Evolutionary conservation across 2,888 invertebrate species (phyloP).

Genomic region (Chrysopilus asiliformis): DNA sequence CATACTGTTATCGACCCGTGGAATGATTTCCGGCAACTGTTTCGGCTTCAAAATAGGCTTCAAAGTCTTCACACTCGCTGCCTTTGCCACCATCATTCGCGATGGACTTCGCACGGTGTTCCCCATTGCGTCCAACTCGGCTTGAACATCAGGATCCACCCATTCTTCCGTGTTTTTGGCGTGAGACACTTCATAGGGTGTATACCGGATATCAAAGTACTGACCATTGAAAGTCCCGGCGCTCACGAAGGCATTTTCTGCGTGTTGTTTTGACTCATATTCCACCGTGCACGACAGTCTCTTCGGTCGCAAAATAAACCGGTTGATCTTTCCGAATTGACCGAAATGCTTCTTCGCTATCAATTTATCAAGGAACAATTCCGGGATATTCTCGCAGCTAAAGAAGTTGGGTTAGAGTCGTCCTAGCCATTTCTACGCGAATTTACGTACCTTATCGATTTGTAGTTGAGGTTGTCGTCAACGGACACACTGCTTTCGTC

Average conservation of each 20-base stretch:
- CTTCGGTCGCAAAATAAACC: constrained; percentile 49
- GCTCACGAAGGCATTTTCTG: constrained; percentile 44
- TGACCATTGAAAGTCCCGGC: constrained; percentile 48
- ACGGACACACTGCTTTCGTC: constrained; percentile 12
- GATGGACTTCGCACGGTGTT: background rate
- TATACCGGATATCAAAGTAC: constrained; percentile 45
- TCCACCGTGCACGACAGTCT: constrained; percentile 53
- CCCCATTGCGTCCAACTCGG: constrained; percentile 54
- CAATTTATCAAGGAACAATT: constrained; percentile 45
- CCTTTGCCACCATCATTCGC: constrained; percentile 1
- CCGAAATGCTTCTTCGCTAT: constrained; percentile 52
- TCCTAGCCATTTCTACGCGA: background rate
- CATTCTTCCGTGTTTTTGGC: constrained; percentile 31
- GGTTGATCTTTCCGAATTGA: constrained; percentile 55
- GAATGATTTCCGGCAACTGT: background rate
- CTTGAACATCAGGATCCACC: constrained; percentile 50
- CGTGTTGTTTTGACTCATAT: constrained; percentile 47
- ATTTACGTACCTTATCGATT: constrained; percentile 22
- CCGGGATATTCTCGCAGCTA: constrained; percentile 53
- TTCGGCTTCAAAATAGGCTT: constrained; percentile 6
- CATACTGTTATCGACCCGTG: constrained; percentile 21
- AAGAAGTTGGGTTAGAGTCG: constrained; percentile 3
- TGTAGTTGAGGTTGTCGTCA: constrained; percentile 21
- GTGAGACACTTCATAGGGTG: constrained; percentile 37
- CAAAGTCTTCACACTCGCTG: background rate